These are phyloP conservation scores for Petrocephalus zakoni DNA, from an alignment of 2,113 vertebrate genomes.

Conservation along the genomic window DNA sequence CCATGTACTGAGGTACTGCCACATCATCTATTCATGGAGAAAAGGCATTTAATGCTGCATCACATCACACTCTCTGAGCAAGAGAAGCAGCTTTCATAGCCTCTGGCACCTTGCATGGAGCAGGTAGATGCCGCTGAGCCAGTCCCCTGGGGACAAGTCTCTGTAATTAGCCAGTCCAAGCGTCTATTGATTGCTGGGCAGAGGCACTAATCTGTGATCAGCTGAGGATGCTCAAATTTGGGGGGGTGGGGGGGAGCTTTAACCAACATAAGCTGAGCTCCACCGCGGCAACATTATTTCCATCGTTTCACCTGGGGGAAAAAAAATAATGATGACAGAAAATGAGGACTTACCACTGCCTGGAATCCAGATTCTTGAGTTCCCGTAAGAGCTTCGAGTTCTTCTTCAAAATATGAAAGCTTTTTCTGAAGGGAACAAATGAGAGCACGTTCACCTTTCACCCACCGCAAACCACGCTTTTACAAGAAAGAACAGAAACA, in stretches of 20 bases:
- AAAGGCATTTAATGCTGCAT: neutral
- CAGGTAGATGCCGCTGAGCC: neutral
- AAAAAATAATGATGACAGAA: neutral
- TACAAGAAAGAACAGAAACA: neutral
- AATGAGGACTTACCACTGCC: slow-evolving; percentile 78
- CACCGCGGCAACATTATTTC: neutral
- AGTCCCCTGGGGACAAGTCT: slow-evolving; percentile 46
- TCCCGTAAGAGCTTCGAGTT: slow-evolving; percentile 94
- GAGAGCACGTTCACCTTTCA: slow-evolving; percentile 17
- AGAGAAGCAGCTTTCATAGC: neutral
- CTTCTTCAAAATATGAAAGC: slow-evolving; percentile 96
- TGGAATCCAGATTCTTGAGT: slow-evolving; percentile 94
- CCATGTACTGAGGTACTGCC: neutral
- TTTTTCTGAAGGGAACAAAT: slow-evolving; percentile 70
- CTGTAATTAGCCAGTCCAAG: slow-evolving; percentile 48
- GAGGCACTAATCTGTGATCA: slow-evolving; percentile 45
- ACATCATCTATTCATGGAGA: neutral
- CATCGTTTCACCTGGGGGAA: neutral
- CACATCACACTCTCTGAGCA: neutral
- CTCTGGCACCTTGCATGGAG: neutral
- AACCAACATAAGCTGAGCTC: slow-evolving; percentile 12
- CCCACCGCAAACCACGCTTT: neutral
- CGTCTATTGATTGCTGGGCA: slow-evolving; percentile 49
- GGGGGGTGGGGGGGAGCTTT: slow-evolving; percentile 20
- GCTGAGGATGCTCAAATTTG: slow-evolving; percentile 29